These are phyloP conservation scores for Brenthis hecate DNA, from an alignment of 2,888 invertebrate species.

Conservation along the genomic window DNA sequence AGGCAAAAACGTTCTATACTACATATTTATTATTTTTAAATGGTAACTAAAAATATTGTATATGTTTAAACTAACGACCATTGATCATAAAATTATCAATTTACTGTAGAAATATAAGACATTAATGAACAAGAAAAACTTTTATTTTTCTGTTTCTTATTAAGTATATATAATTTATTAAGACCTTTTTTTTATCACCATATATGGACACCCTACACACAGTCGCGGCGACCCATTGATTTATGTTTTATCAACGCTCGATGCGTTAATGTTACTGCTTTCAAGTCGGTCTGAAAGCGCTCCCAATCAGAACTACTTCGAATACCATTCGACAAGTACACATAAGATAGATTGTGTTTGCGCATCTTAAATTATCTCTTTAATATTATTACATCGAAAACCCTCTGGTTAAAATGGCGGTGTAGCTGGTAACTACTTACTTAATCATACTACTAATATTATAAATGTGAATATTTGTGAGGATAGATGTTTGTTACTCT, in stretches of 20 bases:
- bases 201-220: conserved; percentile 44
- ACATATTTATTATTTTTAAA: no score
- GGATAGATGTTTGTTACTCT: no score
- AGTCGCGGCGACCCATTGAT: conserved; percentile 49
- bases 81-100: no score
- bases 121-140: no score
- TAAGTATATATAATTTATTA: no score
- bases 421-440: no score
- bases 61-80: no score
- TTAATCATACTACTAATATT: no score
- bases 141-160: no score
- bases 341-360: conserved; percentile 40
- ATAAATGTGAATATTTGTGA: neutral
- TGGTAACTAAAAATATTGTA: no score
- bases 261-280: conserved; percentile 54
- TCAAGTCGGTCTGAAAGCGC: conserved; percentile 42
- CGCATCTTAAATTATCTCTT: conserved; percentile 38
- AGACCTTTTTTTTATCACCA: conserved; percentile 3
- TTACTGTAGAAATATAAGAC: no score
- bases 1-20: no score
- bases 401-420: neutral
- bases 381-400: neutral
- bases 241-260: conserved; percentile 53
- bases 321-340: conserved; percentile 35
- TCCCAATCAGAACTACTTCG: conserved; percentile 36